Base-by-base conservation (phyloP, 2,888 invertebrate genomes). In the Ochropacha duplaris region DNA sequence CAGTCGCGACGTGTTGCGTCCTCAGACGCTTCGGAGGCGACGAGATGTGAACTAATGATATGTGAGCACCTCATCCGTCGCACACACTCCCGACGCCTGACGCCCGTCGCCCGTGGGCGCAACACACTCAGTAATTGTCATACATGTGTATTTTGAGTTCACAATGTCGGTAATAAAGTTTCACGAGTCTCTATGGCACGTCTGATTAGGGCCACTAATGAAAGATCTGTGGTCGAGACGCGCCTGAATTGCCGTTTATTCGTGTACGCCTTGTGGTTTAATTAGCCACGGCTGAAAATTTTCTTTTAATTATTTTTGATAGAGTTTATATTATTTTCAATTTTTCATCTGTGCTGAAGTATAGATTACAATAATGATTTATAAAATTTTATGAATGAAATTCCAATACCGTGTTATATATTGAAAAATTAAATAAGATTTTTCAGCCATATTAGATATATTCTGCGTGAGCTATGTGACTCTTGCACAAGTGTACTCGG, bases 71-170 rank as follows among this genome's bases (percentile, higher is more conserved):
- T 83, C 84, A 78, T 84, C 75, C 78, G 78, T 81, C 79, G 74
- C 75, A 75, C 76, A 72, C 66, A 68, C 70, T 68, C 59, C 60
- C 68, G 83, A n/a, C n/a, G n/a, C n/a, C n/a, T n/a, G n/a, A n/a
- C n/a, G n/a, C n/a, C n/a, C 24, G 24, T n/a, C 24, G 69, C 60
- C 60, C 68, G 83, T 79, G 78, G 80, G 78, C 76, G 83, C 78
- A 74, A 83, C 86, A 83, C 68, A 74, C 69, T 70, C 78, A 79
- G 83, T 89, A 86, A 90, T 90, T 88, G 87, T 87, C 85, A 85
- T 83, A 90, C 90, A 89, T 81, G 84, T 87, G 89, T 90, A 89
- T 88, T 90, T 90, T 84, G 79, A 86, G 85, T 88, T 84, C 84
- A 83, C 83, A 81, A 78, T 76, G 78, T 74, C 63, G 69, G 73